These are phyloP conservation scores for Aleiodes alternator DNA, from an alignment of 2,888 invertebrate species.

Conservation along the genomic window DNA sequence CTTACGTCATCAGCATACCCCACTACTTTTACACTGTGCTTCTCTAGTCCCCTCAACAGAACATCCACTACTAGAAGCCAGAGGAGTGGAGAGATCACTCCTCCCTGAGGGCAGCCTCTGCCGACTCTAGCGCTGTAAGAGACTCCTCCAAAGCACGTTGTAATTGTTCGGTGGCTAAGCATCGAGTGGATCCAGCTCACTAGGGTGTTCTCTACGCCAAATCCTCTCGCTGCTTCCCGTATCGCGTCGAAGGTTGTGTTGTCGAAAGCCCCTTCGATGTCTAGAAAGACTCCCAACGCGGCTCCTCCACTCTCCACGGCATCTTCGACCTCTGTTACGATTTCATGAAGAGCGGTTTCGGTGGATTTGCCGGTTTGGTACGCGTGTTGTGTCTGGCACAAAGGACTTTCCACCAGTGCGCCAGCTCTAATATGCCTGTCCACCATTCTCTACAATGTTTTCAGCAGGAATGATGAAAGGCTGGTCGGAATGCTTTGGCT, in stretches of 20 bases:
- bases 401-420: constrained; percentile 37
- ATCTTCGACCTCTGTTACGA: no score
- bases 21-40: not conserved
- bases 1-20: constrained; percentile 42
- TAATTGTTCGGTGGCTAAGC: constrained; percentile 21
- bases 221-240: constrained; percentile 18
- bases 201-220: constrained; percentile 2
- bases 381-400: constrained; percentile 53
- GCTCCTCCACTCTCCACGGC: no score
- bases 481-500: constrained; percentile 48
- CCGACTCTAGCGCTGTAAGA: constrained; percentile 16
- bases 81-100: constrained; percentile 43
- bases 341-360: no score
- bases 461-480: constrained; percentile 53
- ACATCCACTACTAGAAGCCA: constrained; percentile 44
- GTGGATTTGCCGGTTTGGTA: constrained; percentile 38
- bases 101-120: constrained; percentile 44
- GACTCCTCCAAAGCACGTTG: constrained; percentile 12
- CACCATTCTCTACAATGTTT: constrained; percentile 59
- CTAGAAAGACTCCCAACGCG: constrained; percentile 49
- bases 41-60: constrained; percentile 36
- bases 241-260: constrained; percentile 46
- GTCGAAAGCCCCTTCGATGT: constrained; percentile 54
- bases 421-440: constrained; percentile 52
- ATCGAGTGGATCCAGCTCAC: constrained; percentile 7